phyloP scores from a whole-genome alignment of 1,140 invertebrate species.

The Lepidurus apus region DNA sequence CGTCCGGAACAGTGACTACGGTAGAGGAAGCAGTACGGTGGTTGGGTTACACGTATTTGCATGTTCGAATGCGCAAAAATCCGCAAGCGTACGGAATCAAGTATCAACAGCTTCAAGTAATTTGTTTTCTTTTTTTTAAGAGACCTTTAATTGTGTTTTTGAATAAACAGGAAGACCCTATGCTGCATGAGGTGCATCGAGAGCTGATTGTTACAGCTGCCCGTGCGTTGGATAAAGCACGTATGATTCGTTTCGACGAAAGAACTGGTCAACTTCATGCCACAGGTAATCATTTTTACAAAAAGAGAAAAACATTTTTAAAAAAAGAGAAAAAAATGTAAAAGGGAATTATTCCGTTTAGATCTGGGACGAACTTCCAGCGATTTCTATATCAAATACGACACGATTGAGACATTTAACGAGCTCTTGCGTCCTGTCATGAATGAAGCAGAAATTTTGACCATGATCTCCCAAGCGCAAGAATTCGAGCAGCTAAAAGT shows the following conservation, averaged over 20 bases:
- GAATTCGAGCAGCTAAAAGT: slow-evolving; percentile 97
- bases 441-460: slow-evolving; percentile 79
- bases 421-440: slow-evolving; percentile 69
- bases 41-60: slow-evolving; percentile 96
- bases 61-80: slow-evolving; percentile 89
- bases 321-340: not conserved
- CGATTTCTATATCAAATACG: slow-evolving; percentile 96
- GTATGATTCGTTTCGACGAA: slow-evolving; percentile 89
- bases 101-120: slow-evolving; percentile 56
- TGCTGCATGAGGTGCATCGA: slow-evolving; percentile 62
- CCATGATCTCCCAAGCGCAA: slow-evolving; percentile 80
- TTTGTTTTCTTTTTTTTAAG: slow-evolving; percentile 30
- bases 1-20: slow-evolving; percentile 89
- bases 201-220: slow-evolving; percentile 76
- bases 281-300: slow-evolving; percentile 47
- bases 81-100: slow-evolving; percentile 83
- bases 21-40: slow-evolving; percentile 94
- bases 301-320: slow-evolving; percentile 51
- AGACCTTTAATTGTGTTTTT: slow-evolving; percentile 18
- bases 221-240: slow-evolving; percentile 78
- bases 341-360: slow-evolving; percentile 34
- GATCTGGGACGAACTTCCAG: slow-evolving; percentile 94
- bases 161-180: slow-evolving; percentile 62
- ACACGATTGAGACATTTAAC: slow-evolving; percentile 87
- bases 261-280: slow-evolving; percentile 73